Conservation (phyloP, 2,797 vertebrate species). For the Karalla daura region DNA sequence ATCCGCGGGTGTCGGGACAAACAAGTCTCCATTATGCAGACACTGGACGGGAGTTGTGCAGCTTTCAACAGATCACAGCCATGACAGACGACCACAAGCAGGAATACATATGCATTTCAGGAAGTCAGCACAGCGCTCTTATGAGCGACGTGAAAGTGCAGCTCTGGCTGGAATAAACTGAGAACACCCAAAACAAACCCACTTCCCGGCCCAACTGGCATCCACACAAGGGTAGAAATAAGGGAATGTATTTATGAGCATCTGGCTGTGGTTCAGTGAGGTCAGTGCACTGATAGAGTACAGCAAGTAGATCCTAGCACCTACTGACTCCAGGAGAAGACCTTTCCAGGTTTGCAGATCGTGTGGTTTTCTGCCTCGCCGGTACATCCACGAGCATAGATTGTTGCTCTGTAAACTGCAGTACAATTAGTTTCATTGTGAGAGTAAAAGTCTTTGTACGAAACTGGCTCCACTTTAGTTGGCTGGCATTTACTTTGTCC, state of each 20-base stretch:
- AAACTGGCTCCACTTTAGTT: constrained; percentile 25
- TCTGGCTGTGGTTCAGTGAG: constrained; percentile 77
- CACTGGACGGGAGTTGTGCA: constrained; percentile 69
- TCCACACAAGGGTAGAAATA: constrained; percentile 77
- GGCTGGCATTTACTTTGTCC: constrained; percentile 17
- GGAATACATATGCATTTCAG: constrained; percentile 80
- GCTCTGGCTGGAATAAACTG: constrained; percentile 71
- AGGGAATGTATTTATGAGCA: constrained; percentile 84
- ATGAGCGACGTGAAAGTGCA: constrained; percentile 73
- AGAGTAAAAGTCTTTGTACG: constrained; percentile 22
- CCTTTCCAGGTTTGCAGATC: constrained; percentile 11
- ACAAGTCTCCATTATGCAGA: constrained; percentile 80
- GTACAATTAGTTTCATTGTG: constrained; percentile 9
- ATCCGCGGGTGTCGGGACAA: constrained; percentile 70
- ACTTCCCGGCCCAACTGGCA: constrained; percentile 78
- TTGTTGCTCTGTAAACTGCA: constrained; percentile 12
- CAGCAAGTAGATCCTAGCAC: constrained; percentile 55
- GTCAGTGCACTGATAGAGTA: constrained; percentile 74
- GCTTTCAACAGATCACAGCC: constrained; percentile 83
- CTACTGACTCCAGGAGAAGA: constrained; percentile 16
- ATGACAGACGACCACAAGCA: constrained; percentile 80
- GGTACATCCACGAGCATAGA: neutral
- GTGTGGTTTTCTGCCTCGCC: constrained; percentile 19
- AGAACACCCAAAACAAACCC: constrained; percentile 86
- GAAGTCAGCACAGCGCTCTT: constrained; percentile 75